These are phyloP conservation scores for Sinocyclocheilus anshuiensis DNA, from an alignment of 2,113 vertebrate genomes.

Conservation along the genomic window DNA sequence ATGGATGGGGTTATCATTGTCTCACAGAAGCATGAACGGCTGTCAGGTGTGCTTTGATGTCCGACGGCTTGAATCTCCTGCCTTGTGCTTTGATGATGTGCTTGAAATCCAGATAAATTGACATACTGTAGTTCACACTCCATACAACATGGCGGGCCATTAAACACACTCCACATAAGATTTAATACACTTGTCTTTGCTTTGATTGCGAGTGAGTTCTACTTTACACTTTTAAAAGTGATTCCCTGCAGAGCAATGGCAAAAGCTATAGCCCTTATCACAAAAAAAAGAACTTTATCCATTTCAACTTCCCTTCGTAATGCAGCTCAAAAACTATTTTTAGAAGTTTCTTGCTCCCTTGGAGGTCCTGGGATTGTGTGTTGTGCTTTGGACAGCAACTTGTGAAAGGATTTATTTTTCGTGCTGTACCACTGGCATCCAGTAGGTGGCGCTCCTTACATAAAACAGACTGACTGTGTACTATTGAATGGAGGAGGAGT, in stretches of 20 bases:
- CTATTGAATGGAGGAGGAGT: slow-evolving; percentile 19
- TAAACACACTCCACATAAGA: slow-evolving; percentile 62
- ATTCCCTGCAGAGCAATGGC: not conserved
- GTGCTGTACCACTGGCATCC: slow-evolving; percentile 7
- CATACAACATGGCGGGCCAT: slow-evolving; percentile 67
- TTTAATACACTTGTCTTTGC: slow-evolving; percentile 40
- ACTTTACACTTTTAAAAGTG: slow-evolving; percentile 42
- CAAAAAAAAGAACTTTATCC: slow-evolving; percentile 36
- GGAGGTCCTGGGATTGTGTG: slow-evolving; percentile 27
- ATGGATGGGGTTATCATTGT: slow-evolving; percentile 76
- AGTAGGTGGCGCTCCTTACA: slow-evolving; percentile 60
- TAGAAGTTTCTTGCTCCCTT: slow-evolving; percentile 29
- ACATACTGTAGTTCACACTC: slow-evolving; percentile 70
- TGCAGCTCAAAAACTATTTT: slow-evolving; percentile 30
- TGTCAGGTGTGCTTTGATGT: slow-evolving; percentile 75
- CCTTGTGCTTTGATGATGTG: slow-evolving; percentile 68
- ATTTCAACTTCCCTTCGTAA: slow-evolving; percentile 17
- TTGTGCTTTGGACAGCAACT: not conserved
- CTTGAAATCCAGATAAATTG: slow-evolving; percentile 71
- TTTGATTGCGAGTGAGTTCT: slow-evolving; percentile 38
- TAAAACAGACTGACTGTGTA: slow-evolving; percentile 45
- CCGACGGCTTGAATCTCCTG: slow-evolving; percentile 65
- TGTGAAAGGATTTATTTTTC: slow-evolving; percentile 19
- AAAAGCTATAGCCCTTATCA: slow-evolving; percentile 1
- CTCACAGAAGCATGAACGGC: slow-evolving; percentile 72